A percentile compares a stretch with the other conserved stretches of the same genome.
Conservation (phyloP, 1,140 invertebrate species). For the Mercenaria mercenaria region DNA sequence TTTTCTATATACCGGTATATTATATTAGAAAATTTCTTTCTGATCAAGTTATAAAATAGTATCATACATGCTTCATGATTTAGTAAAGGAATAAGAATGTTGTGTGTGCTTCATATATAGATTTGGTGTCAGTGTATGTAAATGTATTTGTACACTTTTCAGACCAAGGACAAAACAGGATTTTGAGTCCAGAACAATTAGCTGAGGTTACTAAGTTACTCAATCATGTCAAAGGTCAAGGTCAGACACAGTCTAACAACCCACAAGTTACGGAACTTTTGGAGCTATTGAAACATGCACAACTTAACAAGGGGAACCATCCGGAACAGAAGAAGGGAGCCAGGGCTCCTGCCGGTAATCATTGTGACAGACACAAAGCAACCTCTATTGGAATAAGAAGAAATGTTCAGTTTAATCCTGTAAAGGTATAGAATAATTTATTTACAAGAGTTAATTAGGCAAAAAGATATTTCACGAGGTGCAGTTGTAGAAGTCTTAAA, state of each 20-base stretch:
- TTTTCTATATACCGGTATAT: no score
- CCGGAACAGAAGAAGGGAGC: neutral
- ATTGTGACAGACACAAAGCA: constrained; percentile 22
- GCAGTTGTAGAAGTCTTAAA: no score
- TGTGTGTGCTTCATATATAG: no score
- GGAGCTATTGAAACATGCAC: constrained; percentile 40
- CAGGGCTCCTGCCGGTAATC: neutral
- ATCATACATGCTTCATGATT: no score
- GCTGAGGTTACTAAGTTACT: constrained; percentile 78
- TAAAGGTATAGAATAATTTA: no score
- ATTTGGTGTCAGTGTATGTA: no score
- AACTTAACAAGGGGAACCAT: constrained; percentile 34
- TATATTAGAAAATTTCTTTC: no score
- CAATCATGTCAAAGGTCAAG: constrained; percentile 70
- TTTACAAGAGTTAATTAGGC: no score
- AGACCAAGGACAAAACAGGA: constrained; percentile 10
- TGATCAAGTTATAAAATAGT: no score
- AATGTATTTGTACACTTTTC: no score
- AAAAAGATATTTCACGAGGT: no score
- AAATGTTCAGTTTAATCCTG: constrained; percentile 54
- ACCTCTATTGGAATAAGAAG: neutral
- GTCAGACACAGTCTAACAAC: constrained; percentile 18
- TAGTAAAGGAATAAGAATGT: no score
- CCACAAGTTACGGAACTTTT: constrained; percentile 35
- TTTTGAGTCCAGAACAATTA: constrained; percentile 75